Evolutionary conservation across 2,113 vertebrate genomes (phyloP).

Genomic region (Pagrus major): DNA sequence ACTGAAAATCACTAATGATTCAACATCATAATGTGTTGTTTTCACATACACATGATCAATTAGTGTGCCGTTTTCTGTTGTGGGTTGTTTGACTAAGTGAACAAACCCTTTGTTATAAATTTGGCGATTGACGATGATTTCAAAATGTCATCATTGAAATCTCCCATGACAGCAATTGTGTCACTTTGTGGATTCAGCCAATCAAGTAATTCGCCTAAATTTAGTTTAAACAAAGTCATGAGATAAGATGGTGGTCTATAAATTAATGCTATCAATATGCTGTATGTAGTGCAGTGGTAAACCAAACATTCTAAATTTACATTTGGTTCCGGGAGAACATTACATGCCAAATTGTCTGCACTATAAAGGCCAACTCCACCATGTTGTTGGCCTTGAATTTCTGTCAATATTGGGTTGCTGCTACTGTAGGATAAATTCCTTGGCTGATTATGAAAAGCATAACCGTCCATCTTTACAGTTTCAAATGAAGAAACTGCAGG

Average conservation of each 20-base stretch:
- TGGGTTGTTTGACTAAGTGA: neutral
- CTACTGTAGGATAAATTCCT: neutral
- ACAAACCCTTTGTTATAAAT: neutral
- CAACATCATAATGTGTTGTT: neutral
- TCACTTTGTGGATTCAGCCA: too few relatives aligned
- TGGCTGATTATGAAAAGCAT: neutral
- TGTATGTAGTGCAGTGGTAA: neutral
- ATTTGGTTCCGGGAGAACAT: neutral
- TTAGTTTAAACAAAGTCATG: neutral
- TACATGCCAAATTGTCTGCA: neutral
- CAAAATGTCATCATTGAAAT: too few relatives aligned
- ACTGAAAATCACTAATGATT: neutral
- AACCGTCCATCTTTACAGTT: neutral
- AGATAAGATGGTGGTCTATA: neutral
- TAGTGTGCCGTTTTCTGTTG: neutral
- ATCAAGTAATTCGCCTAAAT: neutral
- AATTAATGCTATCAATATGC: neutral
- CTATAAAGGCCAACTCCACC: conserved; percentile 2
- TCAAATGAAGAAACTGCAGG: too few relatives aligned
- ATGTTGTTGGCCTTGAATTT: neutral
- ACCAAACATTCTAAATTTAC: conserved; percentile 4
- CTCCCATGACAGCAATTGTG: too few relatives aligned
- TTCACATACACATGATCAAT: conserved; percentile 18
- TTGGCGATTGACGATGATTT: neutral
- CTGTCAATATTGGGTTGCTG: neutral